Base-by-base conservation (phyloP, 2,797 vertebrate genomes). In the Leptatherina wallacei region DNA sequence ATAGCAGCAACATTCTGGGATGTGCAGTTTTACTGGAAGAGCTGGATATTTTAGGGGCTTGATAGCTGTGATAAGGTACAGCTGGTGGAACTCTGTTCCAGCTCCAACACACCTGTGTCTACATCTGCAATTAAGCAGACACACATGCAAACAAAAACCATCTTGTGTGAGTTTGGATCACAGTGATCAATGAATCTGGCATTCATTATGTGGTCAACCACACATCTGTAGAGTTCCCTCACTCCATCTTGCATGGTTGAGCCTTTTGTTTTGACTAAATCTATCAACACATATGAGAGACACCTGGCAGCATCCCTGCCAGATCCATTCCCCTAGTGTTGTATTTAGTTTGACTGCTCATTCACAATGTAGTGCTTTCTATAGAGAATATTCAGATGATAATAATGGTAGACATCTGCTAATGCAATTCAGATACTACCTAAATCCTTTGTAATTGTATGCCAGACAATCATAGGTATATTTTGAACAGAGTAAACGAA, bases 91-190 rank as follows among this genome's bases (percentile, higher is more conserved):
- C 29, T 67, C 36, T 56, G 64, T 27, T 56, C 3, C 24, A 32
- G 64, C 51, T 55, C 36, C 36, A 56, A 32, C 40, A 68, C 55
- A 47, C 65, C 38, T 56, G 38, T 58, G 65, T 68, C 54, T 13
- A 24, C 36, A 47, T n/a, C 54, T 44, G 55, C 14, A 68, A 58
- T 44, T 33, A 47, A 10, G 36, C 20, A 54, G 24, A 58, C 22
- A 16, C 7, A 32, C 32, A 30, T 2, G 40, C 38, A 67, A 44
- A 67, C 42, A 56, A 10, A 56, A 14, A 40, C 14, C 20, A 38
- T 36, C 13, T 18, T 44, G 12, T 16, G 18, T 24, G 27, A 32
- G 55, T 57, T n/a, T 66, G 35, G 51, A 20, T 27, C 9, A 54
- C 33, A 29, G 16, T 29, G 29, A 14, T 33, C 36, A 22, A 9